phyloP scores from a whole-genome alignment of 2,888 invertebrate genomes.

The Neoaliturus tenellus region DNA sequence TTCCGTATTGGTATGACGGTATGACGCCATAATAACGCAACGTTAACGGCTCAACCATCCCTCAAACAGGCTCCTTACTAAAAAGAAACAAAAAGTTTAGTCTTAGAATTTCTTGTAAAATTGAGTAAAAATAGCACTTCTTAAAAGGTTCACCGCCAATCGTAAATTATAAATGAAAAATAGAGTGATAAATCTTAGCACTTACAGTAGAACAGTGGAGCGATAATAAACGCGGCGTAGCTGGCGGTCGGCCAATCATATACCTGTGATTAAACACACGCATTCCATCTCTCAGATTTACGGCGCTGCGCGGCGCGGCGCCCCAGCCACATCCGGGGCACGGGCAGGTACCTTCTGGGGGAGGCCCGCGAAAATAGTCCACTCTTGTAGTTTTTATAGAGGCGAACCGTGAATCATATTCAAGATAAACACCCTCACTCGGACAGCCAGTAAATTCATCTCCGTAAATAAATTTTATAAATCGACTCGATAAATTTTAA shows the following conservation, averaged over 20 bases:
- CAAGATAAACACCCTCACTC: slow-evolving; percentile 57
- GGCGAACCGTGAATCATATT: slow-evolving; percentile 53
- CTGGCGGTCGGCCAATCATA: slow-evolving; percentile 11
- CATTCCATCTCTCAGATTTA: slow-evolving; percentile 43
- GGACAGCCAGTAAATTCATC: slow-evolving; percentile 48
- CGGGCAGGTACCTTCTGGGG: background rate
- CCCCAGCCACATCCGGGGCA: no score
- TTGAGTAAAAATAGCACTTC: background rate
- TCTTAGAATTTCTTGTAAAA: background rate
- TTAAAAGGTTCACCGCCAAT: background rate
- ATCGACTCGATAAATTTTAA: slow-evolving; percentile 44
- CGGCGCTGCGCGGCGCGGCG: background rate
- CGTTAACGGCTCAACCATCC: no score
- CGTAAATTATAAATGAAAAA: slow-evolving; percentile 25
- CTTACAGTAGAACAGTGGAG: slow-evolving; percentile 31
- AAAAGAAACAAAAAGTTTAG: no score
- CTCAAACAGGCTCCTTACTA: no score
- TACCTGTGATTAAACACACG: slow-evolving; percentile 32
- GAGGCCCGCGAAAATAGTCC: slow-evolving; percentile 25
- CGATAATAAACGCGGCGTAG: slow-evolving; percentile 3
- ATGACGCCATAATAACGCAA: no score
- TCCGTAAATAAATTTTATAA: slow-evolving; percentile 55
- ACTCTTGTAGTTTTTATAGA: slow-evolving; percentile 38
- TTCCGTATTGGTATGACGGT: no score
- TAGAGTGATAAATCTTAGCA: slow-evolving; percentile 40